phyloP scores from a whole-genome alignment of 1,140 invertebrate genomes.

The Drosophila saltans region DNA sequence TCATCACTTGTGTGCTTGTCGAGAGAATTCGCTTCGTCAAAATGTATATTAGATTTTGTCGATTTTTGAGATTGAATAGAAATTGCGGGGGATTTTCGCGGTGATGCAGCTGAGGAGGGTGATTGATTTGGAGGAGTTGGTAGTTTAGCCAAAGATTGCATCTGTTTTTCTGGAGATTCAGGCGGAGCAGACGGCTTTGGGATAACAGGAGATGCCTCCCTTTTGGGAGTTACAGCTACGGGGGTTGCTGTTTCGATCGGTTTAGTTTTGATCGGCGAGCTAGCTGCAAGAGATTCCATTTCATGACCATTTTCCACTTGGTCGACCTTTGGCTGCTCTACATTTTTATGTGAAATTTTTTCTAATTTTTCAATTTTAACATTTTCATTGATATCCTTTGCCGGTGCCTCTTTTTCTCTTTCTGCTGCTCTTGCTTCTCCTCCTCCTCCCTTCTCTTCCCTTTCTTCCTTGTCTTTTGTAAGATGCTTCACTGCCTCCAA shows the following conservation, averaged over 20 bases:
- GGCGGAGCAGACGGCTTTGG: slow-evolving; percentile 25
- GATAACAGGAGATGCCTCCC: neutral
- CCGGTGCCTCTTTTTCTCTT: neutral
- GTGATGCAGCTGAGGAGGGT: slow-evolving; percentile 38
- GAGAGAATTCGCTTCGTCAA: slow-evolving; percentile 8
- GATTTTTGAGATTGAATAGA: slow-evolving; percentile 49
- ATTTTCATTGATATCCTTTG: slow-evolving; percentile 33
- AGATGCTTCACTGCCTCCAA: slow-evolving; percentile 64
- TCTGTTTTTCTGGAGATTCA: slow-evolving; percentile 2
- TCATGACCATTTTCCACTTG: neutral
- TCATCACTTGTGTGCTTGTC: slow-evolving; percentile 15
- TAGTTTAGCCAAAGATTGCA: slow-evolving; percentile 36
- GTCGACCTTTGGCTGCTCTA: neutral
- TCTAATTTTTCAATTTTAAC: neutral
- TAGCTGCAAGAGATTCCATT: neutral
- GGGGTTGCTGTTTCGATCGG: neutral
- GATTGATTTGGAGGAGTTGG: slow-evolving; percentile 51
- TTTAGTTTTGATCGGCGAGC: neutral
- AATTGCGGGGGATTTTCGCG: slow-evolving; percentile 47
- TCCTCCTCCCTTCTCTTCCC: neutral
- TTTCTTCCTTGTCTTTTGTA: slow-evolving; percentile 27
- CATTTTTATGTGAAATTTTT: slow-evolving; percentile 21
- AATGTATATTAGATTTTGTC: slow-evolving; percentile 27
- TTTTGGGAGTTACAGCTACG: neutral
- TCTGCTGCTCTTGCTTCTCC: neutral